Conservation (phyloP, 2,888 invertebrate genomes). For the Lathronympha strigana region DNA sequence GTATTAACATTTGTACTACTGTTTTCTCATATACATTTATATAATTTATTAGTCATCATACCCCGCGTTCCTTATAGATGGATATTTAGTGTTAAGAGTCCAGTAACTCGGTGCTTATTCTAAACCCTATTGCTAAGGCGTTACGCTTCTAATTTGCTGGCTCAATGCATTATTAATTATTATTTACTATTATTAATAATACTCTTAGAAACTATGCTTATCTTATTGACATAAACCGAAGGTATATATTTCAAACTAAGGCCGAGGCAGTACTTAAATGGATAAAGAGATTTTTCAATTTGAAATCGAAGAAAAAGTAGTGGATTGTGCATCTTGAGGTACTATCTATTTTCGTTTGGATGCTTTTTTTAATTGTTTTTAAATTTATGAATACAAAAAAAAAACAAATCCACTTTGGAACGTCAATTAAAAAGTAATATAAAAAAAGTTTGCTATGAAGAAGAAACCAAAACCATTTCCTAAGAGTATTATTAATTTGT, state of each 20-base stretch:
- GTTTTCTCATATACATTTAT: background rate
- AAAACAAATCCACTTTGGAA: too few relatives aligned
- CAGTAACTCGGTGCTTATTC: slow-evolving; percentile 67
- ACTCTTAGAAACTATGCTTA: slow-evolving; percentile 23
- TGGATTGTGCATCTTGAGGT: too few relatives aligned
- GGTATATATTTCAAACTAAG: too few relatives aligned
- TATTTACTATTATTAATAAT: slow-evolving; percentile 44
- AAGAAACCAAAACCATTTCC: background rate
- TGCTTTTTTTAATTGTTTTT: too few relatives aligned
- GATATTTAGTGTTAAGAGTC: slow-evolving; percentile 52
- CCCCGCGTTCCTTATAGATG: slow-evolving; percentile 15
- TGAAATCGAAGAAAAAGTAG: too few relatives aligned
- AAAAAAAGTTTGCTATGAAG: background rate
- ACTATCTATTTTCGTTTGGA: too few relatives aligned
- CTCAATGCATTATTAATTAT: slow-evolving; percentile 69
- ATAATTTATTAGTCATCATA: background rate
- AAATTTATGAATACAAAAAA: too few relatives aligned
- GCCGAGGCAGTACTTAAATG: too few relatives aligned
- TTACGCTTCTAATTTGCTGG: slow-evolving; percentile 68
- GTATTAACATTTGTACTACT: background rate
- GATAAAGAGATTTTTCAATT: too few relatives aligned
- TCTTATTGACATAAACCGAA: too few relatives aligned
- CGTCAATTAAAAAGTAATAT: too few relatives aligned
- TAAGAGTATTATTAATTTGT: slow-evolving; percentile 28
- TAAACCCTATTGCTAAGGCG: slow-evolving; percentile 55